Conservation (phyloP, 2,888 invertebrate species). For the Plusia festucae region DNA sequence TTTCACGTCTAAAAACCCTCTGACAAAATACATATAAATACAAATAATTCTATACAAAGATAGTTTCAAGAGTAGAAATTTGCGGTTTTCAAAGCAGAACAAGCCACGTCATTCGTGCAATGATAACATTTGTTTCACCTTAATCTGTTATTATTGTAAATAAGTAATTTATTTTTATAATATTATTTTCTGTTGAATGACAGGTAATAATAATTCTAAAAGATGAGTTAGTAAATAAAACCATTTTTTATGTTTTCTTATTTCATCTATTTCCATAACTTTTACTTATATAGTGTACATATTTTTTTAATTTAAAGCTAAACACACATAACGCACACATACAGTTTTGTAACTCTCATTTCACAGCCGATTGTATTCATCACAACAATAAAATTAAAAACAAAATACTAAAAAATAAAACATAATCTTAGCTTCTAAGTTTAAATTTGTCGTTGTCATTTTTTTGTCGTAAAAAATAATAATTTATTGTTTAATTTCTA, state of each 20-base stretch:
- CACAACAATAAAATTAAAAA: neutral
- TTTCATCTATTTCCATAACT: conserved; percentile 28
- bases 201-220: no score
- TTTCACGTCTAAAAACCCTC: no score
- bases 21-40: no score
- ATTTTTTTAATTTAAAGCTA: conserved; percentile 10
- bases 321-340: conserved; percentile 21
- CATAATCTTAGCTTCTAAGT: conserved; percentile 15
- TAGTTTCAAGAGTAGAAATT: no score
- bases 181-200: no score
- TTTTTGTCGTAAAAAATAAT: neutral
- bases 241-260: neutral
- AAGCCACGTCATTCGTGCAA: no score
- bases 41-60: no score
- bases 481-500: no score
- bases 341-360: conserved; percentile 17
- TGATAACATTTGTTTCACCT: no score
- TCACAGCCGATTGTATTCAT: conserved; percentile 42
- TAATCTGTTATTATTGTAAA: no score
- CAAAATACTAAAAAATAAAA: conserved; percentile 18
- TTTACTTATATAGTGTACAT: conserved; percentile 27
- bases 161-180: no score
- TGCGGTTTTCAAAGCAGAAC: no score
- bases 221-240: conserved; percentile 24
- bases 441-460: neutral